Evolutionary conservation across 1,140 invertebrate species (phyloP), one percentile per base, ranked within the genome.

Genomic region (Leptestheria dahalacensis): DNA sequence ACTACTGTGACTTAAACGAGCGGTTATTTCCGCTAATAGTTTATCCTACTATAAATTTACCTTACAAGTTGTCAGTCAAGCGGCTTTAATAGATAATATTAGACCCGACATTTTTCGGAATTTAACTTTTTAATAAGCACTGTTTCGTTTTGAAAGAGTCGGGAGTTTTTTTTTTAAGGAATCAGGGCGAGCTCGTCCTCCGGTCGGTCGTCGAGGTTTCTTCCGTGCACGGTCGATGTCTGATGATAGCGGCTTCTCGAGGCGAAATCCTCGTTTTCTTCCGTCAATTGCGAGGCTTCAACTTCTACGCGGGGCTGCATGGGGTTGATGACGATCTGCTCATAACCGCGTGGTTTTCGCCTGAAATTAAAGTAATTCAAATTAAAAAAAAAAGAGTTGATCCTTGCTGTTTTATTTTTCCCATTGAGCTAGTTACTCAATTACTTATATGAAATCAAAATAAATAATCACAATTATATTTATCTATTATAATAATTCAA

Each of bases 221-320:
- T 61, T 21, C 81, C 84, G 62, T 84, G 81, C n/a, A 88, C 79
- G 20, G 84, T 83, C 0, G 85, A 82, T 26, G 86, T 87, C 69
- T 95, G 90, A 75, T 96, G 91, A 73, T 94, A 97, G 62, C 88
- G 81, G 67, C 88, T 82, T 64, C 93, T 79, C 33, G 83, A 84
- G 1, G 88, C 81, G 73, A 95, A 97, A 72, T 97, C 93, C 72
- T 88, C 84, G 73, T 96, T 96, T 66, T 95, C 89, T 68, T 95
- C 91, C 62, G 91, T 97, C 23, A 95, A 74, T 69, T 92, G 88
- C 52, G 89, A 81, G 20, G 88, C 83, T 64, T 82, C 81, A 21
- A 90, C 79, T 66, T 87, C 79, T 9, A 94, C 79, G 49, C 83
- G 85, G 1, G 87, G 85, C 67, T 88, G 85, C 10, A 83, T 79